Conservation (phyloP, 2,888 invertebrate genomes). For the Ichneumoninae sp. region DNA sequence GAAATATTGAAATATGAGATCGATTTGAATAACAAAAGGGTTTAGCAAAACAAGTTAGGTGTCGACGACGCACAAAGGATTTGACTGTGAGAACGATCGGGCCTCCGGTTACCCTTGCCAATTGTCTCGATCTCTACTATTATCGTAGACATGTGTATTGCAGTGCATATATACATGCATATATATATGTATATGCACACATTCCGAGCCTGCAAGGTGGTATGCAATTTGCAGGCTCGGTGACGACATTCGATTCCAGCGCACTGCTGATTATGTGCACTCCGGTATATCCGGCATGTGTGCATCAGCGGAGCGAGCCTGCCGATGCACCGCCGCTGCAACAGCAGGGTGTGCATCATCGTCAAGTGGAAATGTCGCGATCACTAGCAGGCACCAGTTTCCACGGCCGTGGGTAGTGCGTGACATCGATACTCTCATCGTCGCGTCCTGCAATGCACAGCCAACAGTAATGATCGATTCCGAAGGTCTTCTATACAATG, state of each 20-base stretch:
- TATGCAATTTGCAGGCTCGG: conserved; percentile 40
- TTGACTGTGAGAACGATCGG: background rate
- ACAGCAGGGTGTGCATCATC: conserved; percentile 1
- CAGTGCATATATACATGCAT: no score
- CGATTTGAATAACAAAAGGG: no score
- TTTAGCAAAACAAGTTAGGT: no score
- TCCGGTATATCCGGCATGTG: conserved; percentile 27
- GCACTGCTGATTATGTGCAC: conserved; percentile 25
- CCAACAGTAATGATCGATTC: background rate
- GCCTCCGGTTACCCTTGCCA: conserved; percentile 13
- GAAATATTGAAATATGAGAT: no score
- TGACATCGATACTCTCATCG: conserved; percentile 42
- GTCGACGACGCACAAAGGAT: background rate
- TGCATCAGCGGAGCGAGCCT: background rate
- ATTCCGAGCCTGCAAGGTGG: conserved; percentile 22
- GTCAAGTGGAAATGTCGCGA: conserved; percentile 41
- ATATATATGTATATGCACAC: background rate
- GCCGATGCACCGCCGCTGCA: background rate
- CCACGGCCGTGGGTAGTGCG: conserved; percentile 35
- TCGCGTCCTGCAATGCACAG: background rate
- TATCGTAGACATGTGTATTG: background rate
- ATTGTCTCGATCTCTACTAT: conserved; percentile 15
- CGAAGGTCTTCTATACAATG: conserved; percentile 4
- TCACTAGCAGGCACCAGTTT: conserved; percentile 22
- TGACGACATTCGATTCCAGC: conserved; percentile 46